Conservation (phyloP, 2,888 invertebrate genomes). For the Caenorhabditis japonica region DNA sequence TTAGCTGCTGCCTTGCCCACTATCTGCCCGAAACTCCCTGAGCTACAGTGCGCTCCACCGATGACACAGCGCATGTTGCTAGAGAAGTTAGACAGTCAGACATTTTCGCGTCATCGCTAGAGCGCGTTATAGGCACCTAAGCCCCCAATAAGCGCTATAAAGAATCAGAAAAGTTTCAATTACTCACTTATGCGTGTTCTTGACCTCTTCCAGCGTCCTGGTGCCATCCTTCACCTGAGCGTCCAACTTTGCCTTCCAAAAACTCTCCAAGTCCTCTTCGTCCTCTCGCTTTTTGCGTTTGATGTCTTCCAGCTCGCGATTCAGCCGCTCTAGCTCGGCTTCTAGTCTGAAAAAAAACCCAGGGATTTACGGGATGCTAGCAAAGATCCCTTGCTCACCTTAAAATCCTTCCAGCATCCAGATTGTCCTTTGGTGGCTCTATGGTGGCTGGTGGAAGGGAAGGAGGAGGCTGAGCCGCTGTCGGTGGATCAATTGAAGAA, state of each 20-base stretch:
- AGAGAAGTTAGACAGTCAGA: no score
- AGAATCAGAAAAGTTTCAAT: no score
- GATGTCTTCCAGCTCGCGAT: constrained; percentile 46
- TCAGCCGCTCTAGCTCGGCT: constrained; percentile 41
- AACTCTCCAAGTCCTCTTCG: constrained; percentile 42
- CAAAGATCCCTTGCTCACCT: no score
- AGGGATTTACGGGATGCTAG: no score
- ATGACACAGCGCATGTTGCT: no score
- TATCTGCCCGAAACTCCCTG: no score
- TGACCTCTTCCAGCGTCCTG: constrained; percentile 6
- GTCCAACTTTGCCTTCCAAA: constrained; percentile 42
- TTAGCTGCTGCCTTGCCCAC: no score
- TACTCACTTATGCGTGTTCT: constrained; percentile 11
- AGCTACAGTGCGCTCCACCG: no score
- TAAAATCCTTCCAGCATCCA: constrained; percentile 33
- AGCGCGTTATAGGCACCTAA: no score
- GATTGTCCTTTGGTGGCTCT: constrained; percentile 10
- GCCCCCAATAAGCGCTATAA: no score
- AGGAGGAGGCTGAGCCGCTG: background rate
- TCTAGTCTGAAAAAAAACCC: constrained; percentile 21
- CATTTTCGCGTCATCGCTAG: no score
- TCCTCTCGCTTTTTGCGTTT: constrained; percentile 45
- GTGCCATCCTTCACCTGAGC: background rate
- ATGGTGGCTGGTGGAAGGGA: background rate
- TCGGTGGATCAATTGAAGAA: background rate